Evolutionary conservation across 2,797 vertebrate genomes (phyloP).

Genomic region (Dallia pectoralis): DNA sequence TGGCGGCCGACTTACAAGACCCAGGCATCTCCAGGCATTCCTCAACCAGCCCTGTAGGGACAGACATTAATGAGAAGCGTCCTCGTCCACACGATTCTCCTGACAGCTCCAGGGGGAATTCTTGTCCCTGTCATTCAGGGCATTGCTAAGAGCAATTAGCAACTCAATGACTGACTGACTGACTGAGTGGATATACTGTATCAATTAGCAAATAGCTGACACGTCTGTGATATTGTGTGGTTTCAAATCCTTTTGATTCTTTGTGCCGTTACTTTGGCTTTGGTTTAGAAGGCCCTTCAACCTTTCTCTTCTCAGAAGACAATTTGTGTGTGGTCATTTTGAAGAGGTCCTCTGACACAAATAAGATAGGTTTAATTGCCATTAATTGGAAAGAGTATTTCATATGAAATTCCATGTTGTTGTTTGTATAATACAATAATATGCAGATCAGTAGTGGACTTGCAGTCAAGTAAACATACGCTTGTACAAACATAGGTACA

Average conservation of each 20-base stretch:
- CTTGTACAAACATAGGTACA: background rate
- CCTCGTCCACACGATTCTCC: constrained; percentile 53
- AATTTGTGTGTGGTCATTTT: constrained; percentile 24
- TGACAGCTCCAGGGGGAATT: constrained; percentile 68
- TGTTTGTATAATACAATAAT: background rate
- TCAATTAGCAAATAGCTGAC: constrained; percentile 79
- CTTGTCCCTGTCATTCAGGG: constrained; percentile 63
- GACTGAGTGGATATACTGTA: constrained; percentile 48
- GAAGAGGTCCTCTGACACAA: background rate
- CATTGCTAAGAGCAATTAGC: constrained; percentile 68
- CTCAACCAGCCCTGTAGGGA: constrained; percentile 31
- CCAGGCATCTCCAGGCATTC: constrained; percentile 71
- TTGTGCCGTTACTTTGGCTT: constrained; percentile 22
- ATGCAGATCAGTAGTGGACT: background rate
- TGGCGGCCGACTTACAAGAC: constrained; percentile 49
- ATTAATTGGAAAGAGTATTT: background rate
- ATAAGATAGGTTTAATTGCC: background rate
- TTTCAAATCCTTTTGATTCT: constrained; percentile 60
- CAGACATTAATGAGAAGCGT: constrained; percentile 68
- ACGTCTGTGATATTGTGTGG: constrained; percentile 67
- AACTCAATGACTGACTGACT: constrained; percentile 64
- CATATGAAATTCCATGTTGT: background rate
- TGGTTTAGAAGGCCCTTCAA: constrained; percentile 26
- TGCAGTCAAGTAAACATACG: background rate
- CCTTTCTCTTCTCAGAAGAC: background rate